Conservation (phyloP, 2,888 invertebrate species). For the Trichogramma dendrolimi region DNA sequence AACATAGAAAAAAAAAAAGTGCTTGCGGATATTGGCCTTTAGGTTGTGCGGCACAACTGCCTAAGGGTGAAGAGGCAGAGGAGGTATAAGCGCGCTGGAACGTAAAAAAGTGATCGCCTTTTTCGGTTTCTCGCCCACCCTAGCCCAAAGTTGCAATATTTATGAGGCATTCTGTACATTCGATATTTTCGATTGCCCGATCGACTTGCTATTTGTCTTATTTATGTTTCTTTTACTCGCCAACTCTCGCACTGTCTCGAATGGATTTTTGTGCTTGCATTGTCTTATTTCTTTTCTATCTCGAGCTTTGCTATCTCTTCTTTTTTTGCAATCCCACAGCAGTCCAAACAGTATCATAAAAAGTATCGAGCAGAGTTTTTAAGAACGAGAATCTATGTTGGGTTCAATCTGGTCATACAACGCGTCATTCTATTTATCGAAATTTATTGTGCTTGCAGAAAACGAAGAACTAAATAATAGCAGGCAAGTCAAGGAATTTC, state of each 20-base stretch:
- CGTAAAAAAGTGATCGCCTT: slow-evolving; percentile 50
- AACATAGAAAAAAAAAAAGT: slow-evolving; percentile 28
- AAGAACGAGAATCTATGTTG: neutral
- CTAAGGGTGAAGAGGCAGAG: slow-evolving; percentile 19
- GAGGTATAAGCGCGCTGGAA: slow-evolving; percentile 48
- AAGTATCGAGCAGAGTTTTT: too few relatives aligned
- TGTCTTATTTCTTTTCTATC: neutral
- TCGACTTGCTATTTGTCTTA: slow-evolving; percentile 50
- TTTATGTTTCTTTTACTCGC: slow-evolving; percentile 50
- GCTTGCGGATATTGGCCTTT: slow-evolving; percentile 43
- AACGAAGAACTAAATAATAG: neutral
- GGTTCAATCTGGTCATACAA: neutral
- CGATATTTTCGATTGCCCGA: slow-evolving; percentile 52
- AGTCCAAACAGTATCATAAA: too few relatives aligned
- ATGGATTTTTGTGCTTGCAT: neutral
- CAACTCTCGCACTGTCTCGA: neutral
- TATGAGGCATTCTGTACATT: slow-evolving; percentile 51
- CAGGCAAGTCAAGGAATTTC: neutral
- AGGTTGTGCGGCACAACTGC: too few relatives aligned
- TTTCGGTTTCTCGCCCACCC: slow-evolving; percentile 37
- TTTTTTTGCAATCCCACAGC: too few relatives aligned
- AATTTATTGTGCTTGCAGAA: neutral
- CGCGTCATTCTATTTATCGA: too few relatives aligned
- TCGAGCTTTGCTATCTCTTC: neutral
- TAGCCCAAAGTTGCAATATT: slow-evolving; percentile 38